These are phyloP conservation scores for Synanceia verrucosa DNA, from an alignment of 2,797 vertebrate genomes.

Conservation along the genomic window DNA sequence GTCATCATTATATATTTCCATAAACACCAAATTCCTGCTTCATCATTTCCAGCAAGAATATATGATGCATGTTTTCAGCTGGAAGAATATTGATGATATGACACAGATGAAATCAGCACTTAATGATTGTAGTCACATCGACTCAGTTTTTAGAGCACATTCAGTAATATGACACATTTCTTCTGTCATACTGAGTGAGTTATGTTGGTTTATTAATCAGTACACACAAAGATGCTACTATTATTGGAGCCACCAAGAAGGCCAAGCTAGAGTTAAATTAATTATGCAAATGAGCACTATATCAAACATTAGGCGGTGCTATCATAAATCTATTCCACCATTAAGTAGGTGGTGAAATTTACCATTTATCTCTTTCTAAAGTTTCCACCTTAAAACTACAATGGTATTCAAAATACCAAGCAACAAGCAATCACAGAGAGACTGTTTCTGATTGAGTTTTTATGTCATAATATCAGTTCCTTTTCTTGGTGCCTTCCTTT, in stretches of 20 bases:
- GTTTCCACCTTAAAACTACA: background rate
- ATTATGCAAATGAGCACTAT: constrained; percentile 4
- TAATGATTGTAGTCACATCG: background rate
- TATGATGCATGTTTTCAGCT: background rate
- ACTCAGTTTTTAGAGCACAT: background rate
- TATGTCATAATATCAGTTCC: background rate
- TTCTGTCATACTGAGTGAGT: constrained; percentile 6
- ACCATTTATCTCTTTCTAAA: background rate
- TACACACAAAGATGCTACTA: too few relatives aligned
- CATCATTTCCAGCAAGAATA: constrained; percentile 2
- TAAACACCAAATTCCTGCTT: background rate
- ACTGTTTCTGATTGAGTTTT: background rate
- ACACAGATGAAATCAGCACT: constrained; percentile 18
- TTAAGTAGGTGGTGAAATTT: background rate
- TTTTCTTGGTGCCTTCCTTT: background rate
- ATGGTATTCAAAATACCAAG: background rate
- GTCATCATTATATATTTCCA: constrained; percentile 1
- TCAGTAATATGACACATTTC: constrained; percentile 21
- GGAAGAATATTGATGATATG: constrained; percentile 1
- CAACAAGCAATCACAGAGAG: background rate
- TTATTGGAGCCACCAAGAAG: background rate
- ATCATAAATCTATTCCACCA: background rate
- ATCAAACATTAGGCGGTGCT: constrained; percentile 1
- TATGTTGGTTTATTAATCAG: too few relatives aligned
- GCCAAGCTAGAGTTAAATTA: background rate